These are phyloP conservation scores for Temnothorax rugatulus DNA, from an alignment of 2,888 invertebrate species.

Conservation along the genomic window DNA sequence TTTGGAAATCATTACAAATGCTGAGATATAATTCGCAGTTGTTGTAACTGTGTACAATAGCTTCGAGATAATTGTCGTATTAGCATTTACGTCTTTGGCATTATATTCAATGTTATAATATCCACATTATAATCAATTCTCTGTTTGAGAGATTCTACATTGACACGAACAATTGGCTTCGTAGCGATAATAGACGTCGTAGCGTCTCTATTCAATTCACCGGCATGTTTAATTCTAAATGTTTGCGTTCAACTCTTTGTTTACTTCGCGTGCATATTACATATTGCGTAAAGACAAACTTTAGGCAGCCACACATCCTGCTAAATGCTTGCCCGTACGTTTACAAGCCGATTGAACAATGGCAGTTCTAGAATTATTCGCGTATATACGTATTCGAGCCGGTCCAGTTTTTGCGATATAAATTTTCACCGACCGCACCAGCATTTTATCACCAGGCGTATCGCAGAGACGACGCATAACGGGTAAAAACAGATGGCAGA, in stretches of 20 bases:
- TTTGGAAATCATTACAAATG: not conserved
- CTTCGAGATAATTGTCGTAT: not conserved
- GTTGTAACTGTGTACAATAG: not conserved
- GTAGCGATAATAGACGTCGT: not conserved
- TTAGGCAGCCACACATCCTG: not conserved
- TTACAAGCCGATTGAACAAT: not conserved
- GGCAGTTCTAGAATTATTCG: not conserved
- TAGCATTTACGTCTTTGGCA: not conserved
- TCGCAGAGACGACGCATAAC: not conserved
- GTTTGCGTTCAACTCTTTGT: conserved; percentile 27
- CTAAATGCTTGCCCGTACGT: not conserved
- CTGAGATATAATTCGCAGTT: not conserved
- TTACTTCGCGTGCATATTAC: not conserved
- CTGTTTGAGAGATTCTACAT: not conserved
- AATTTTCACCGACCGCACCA: not conserved
- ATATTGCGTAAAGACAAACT: conserved; percentile 2
- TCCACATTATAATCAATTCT: not conserved
- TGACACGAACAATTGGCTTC: conserved; percentile 13
- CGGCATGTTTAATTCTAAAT: conserved; percentile 21
- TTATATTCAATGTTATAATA: not conserved
- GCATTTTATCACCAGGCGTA: not conserved
- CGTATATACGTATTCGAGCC: not conserved
- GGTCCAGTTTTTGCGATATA: not conserved
- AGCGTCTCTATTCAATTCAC: conserved; percentile 23
- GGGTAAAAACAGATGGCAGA: not conserved